phyloP scores from a whole-genome alignment of 2,113 vertebrate species.

The Lanius ludovicianus region DNA sequence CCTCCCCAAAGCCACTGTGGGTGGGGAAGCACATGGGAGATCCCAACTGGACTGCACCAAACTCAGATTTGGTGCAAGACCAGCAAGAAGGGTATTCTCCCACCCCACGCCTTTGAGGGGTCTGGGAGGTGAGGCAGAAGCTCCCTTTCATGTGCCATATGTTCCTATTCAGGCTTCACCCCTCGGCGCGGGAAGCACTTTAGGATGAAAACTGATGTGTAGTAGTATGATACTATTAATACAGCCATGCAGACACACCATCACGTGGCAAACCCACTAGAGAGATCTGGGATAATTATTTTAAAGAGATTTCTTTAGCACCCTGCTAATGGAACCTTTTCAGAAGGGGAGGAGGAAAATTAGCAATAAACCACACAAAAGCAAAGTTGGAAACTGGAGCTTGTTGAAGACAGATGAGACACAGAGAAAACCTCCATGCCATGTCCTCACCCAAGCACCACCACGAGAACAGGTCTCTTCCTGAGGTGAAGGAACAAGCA shows the following conservation, averaged over 20 bases:
- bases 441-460: background rate
- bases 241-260: background rate
- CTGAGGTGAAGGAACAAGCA: background rate
- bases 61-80: background rate
- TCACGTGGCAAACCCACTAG: background rate
- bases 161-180: background rate
- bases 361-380: background rate
- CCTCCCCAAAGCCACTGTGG: background rate
- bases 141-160: rapidly evolving
- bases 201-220: background rate
- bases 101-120: background rate
- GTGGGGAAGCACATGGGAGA: background rate
- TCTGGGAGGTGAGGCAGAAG: background rate
- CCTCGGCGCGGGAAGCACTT: background rate
- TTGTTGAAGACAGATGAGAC: background rate
- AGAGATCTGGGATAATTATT: background rate
- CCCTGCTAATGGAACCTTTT: background rate
- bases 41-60: rapidly evolving
- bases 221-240: background rate
- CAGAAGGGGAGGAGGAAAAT: background rate
- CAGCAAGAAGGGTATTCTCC: background rate
- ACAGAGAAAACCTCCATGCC: background rate
- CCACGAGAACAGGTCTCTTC: background rate
- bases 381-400: background rate
- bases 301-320: background rate